Conservation (phyloP, 2,113 vertebrate species). For the Eulacestoma nigropectus region DNA sequence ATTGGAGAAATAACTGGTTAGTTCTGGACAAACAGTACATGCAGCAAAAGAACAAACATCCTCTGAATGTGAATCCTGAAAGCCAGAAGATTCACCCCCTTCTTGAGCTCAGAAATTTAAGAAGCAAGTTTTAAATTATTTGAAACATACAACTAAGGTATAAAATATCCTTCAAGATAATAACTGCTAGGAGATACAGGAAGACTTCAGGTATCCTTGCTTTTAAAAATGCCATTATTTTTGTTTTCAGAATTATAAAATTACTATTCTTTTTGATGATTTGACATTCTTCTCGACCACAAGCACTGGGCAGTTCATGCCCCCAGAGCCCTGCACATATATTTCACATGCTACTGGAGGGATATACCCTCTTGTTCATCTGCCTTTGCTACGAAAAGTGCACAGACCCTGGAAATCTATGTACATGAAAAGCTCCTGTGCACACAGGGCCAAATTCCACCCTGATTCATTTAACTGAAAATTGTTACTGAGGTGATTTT, state of each 20-base stretch:
- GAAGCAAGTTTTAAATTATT: slow-evolving; percentile 68
- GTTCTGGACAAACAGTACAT: slow-evolving; percentile 74
- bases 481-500: background rate
- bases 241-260: slow-evolving; percentile 29
- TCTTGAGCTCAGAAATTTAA: slow-evolving; percentile 64
- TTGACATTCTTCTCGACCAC: slow-evolving; percentile 9
- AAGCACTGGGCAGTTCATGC: background rate
- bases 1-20: slow-evolving; percentile 61
- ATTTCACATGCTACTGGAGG: background rate
- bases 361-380: background rate
- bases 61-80: slow-evolving; percentile 67
- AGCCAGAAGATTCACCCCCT: slow-evolving; percentile 64
- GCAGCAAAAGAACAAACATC: slow-evolving; percentile 69
- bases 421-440: background rate
- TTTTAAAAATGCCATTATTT: slow-evolving; percentile 24
- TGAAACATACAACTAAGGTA: slow-evolving; percentile 62
- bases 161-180: slow-evolving; percentile 65
- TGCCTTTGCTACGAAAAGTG: background rate
- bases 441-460: background rate
- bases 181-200: slow-evolving; percentile 55
- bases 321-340: background rate
- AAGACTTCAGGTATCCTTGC: slow-evolving; percentile 56
- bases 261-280: background rate
- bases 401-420: background rate
- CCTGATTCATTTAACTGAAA: background rate